Evolutionary conservation across 2,797 vertebrate genomes (phyloP), one percentile per base, ranked within the genome.

Genomic region (Gadopsis marmoratus): DNA sequence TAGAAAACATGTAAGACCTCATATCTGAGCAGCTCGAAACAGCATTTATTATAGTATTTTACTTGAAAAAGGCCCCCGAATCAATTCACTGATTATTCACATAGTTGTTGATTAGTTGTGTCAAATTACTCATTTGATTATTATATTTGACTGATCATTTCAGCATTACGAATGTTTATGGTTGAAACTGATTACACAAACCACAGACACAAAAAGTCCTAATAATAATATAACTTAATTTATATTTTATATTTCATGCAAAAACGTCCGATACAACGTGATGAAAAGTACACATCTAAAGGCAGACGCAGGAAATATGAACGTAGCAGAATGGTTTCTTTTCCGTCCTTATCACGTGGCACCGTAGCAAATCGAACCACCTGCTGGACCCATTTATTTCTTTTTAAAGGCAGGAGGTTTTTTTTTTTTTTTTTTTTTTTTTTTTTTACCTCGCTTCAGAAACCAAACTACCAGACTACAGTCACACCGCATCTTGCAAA

Each of bases 351-450:
- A 9, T 23, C 43, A 16, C 16, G 7, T 37, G 23, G 12, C 56
- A 59, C 16, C 13, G 21, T 10, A 53, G 16, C 61, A 48, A 59
- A 55, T 58, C 35, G 19, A 77, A 67, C 75, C 55, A 81, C 62
- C 66, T 75, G 64, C 51, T 58, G 11, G 37, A 35, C 76, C 31
- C 51, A 43, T 83, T 83, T 69, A 17, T 69, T 81, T 47, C 9
- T 56, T 62, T 67, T 63, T 71, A 16, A 60, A 43, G 8, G 9
- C 29, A 41, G 14, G 3, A 33, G 2, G 5, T 21, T 66, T 69
- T 66, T 54, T 26, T 26, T 29, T 61, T 21, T 6, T 17, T 14
- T 14, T 19, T 29, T 61, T 21, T 6, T 17, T 23, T 14, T 29
- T 61, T 21, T 5, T 17, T 23, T 14, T 19, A 13, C 48, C 26